These are phyloP conservation scores for Adelges cooleyi DNA, from an alignment of 1,140 invertebrate genomes.

Conservation along the genomic window DNA sequence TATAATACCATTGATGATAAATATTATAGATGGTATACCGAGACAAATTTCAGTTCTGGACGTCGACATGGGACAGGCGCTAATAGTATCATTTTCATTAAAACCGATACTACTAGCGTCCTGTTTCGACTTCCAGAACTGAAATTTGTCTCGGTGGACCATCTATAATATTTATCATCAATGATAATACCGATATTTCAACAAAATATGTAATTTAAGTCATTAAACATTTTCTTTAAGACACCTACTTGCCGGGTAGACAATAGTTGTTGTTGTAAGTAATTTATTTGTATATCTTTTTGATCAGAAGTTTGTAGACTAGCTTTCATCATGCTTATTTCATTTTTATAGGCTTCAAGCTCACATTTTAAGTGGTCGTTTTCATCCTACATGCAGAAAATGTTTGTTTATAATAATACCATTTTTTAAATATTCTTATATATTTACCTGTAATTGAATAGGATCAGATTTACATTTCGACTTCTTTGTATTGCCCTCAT, in stretches of 20 bases:
- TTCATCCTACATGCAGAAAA: constrained; percentile 53
- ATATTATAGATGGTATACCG: too few species aligned
- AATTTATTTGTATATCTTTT: constrained; percentile 59
- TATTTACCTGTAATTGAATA: constrained; percentile 22
- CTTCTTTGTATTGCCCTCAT: constrained; percentile 15
- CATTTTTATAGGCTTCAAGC: constrained; percentile 87
- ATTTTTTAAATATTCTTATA: constrained; percentile 1
- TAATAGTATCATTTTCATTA: too few species aligned
- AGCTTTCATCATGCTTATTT: constrained; percentile 57
- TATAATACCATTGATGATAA: too few species aligned
- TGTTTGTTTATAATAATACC: not conserved
- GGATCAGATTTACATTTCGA: constrained; percentile 18
- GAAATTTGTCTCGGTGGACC: too few species aligned
- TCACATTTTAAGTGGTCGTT: constrained; percentile 85
- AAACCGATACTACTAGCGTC: too few species aligned
- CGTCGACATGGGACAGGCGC: too few species aligned
- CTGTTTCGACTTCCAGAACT: too few species aligned
- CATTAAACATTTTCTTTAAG: too few species aligned
- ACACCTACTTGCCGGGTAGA: constrained; percentile 58
- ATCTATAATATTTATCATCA: too few species aligned
- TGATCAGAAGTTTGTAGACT: constrained; percentile 56
- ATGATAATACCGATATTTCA: too few species aligned
- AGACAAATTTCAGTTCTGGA: too few species aligned
- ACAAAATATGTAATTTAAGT: too few species aligned
- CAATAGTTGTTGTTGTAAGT: constrained; percentile 63